Evolutionary conservation across 2,113 vertebrate species (phyloP).

Genomic region (Procavia capensis): DNA sequence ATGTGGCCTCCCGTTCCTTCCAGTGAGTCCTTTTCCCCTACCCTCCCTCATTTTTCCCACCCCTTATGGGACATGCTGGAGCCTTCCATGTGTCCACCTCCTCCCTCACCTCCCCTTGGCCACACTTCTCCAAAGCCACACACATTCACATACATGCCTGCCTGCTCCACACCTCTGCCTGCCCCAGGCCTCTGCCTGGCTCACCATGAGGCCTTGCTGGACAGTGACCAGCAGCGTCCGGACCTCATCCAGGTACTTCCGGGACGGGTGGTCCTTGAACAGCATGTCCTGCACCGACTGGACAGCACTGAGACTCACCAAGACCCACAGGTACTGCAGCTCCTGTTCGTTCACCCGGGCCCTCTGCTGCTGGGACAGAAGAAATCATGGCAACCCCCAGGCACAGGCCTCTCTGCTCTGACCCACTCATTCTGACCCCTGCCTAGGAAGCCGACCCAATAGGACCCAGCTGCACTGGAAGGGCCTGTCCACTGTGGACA

Average conservation of each 20-base stretch:
- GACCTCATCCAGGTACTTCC: slow-evolving; percentile 86
- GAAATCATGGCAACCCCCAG: neutral
- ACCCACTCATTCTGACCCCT: neutral
- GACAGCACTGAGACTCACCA: slow-evolving; percentile 87
- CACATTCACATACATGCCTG: neutral
- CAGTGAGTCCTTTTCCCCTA: neutral
- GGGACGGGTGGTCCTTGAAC: slow-evolving; percentile 90
- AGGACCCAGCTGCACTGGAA: neutral
- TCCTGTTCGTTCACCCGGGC: slow-evolving; percentile 81
- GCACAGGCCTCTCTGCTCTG: neutral
- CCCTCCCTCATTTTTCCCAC: neutral
- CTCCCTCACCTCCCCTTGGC: neutral
- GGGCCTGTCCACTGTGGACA: neutral
- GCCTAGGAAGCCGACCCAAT: rapidly evolving
- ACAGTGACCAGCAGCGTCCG: slow-evolving; percentile 83
- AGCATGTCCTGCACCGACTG: slow-evolving; percentile 89
- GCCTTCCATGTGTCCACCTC: rapidly evolving
- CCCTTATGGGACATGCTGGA: too few species aligned
- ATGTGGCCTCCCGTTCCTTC: neutral
- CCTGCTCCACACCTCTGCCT: neutral
- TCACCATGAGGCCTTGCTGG: slow-evolving; percentile 60
- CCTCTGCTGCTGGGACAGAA: slow-evolving; percentile 64
- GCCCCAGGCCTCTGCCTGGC: neutral
- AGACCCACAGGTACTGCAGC: slow-evolving; percentile 92
- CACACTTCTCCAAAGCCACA: neutral